These are phyloP conservation scores for Astur gentilis DNA, from an alignment of 2,113 vertebrate genomes.

Conservation along the genomic window DNA sequence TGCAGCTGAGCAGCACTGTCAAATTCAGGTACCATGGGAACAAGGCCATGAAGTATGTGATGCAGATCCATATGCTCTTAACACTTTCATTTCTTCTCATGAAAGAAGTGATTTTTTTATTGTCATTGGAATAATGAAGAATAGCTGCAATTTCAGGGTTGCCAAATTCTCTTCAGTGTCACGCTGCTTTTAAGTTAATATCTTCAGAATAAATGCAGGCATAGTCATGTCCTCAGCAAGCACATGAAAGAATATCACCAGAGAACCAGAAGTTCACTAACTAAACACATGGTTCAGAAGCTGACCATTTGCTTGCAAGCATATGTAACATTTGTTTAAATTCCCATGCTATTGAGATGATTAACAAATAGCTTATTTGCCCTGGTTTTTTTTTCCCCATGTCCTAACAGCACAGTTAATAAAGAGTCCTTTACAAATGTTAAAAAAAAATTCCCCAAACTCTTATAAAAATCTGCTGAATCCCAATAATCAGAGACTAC, in stretches of 20 bases:
- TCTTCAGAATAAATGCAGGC: conserved; percentile 47
- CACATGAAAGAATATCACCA: conserved; percentile 52
- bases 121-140: neutral
- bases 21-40: neutral
- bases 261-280: conserved; percentile 23
- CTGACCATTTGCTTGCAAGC: conserved; percentile 63
- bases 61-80: neutral
- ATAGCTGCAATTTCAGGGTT: neutral
- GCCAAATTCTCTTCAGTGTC: conserved; percentile 1
- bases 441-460: neutral
- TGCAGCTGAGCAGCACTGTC: neutral
- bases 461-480: neutral
- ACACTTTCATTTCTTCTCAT: neutral
- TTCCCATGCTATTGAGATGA: conserved; percentile 35
- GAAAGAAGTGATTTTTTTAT: neutral
- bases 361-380: conserved; percentile 31
- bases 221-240: neutral
- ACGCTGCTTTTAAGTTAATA: conserved; percentile 41
- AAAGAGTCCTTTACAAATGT: neutral
- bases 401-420: neutral
- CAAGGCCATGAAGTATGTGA: neutral
- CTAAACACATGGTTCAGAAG: conserved; percentile 56
- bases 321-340: conserved; percentile 62
- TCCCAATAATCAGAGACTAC: neutral
- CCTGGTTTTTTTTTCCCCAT: neutral